Evolutionary conservation across 1,140 invertebrate species (phyloP).

Genomic region (Apis mellifera): DNA sequence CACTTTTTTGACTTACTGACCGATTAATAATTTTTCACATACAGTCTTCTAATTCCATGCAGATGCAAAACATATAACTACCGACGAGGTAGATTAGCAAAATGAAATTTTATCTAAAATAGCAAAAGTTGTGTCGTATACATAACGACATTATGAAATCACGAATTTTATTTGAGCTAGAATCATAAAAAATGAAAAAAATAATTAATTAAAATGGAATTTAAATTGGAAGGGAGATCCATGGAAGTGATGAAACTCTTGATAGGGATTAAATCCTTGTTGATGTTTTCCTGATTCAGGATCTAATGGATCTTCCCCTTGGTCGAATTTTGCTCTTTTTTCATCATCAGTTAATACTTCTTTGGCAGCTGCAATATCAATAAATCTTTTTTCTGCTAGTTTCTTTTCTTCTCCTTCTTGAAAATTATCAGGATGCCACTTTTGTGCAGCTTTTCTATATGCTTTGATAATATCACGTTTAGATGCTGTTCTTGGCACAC

Average conservation of each 20-base stretch:
- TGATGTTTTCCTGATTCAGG: slow-evolving; percentile 90
- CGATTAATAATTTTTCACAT: slow-evolving; percentile 11
- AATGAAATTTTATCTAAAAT: slow-evolving; percentile 43
- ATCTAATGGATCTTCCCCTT: slow-evolving; percentile 98
- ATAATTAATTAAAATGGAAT: slow-evolving; percentile 93
- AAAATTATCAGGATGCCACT: slow-evolving; percentile 99
- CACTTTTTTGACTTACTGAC: slow-evolving; percentile 22
- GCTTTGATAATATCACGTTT: slow-evolving; percentile 98
- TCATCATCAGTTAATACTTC: slow-evolving; percentile 94
- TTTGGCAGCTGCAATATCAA: slow-evolving; percentile 99
- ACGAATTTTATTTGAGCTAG: slow-evolving; percentile 49
- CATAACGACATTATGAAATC: slow-evolving; percentile 14
- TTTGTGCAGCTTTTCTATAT: slow-evolving; percentile 97
- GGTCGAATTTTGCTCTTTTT: slow-evolving; percentile 96
- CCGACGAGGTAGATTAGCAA: slow-evolving; percentile 53
- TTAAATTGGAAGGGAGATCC: slow-evolving; percentile 96
- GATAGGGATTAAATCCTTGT: slow-evolving; percentile 90
- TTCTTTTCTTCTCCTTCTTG: slow-evolving; percentile 95
- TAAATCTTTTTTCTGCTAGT: slow-evolving; percentile 98
- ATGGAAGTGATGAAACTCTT: slow-evolving; percentile 93
- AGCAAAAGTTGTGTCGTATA: slow-evolving; percentile 13
- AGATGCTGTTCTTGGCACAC: slow-evolving; percentile 91
- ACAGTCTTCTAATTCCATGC: slow-evolving; percentile 23
- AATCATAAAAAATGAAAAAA: slow-evolving; percentile 1
- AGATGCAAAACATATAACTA: slow-evolving; percentile 41